Percentiles rank a stretch among this genome's conserved stretches.
Evolutionary conservation across 2,888 invertebrate genomes (phyloP).

Genomic region (Alitta virens): DNA sequence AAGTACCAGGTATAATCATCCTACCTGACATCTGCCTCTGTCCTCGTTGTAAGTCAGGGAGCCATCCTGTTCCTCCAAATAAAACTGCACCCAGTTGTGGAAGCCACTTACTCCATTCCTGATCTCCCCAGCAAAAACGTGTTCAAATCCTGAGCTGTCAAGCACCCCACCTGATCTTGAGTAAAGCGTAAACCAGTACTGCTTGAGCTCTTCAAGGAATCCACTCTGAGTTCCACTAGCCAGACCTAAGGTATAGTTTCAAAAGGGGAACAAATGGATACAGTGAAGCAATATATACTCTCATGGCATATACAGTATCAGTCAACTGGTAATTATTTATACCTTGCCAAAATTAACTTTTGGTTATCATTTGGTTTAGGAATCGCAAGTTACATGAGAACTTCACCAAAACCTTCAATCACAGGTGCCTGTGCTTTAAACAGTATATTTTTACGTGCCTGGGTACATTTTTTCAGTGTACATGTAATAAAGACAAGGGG

Average conservation of each 20-base stretch:
- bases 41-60: conserved; percentile 6
- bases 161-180: conserved; percentile 63
- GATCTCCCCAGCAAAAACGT: conserved; percentile 84
- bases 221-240: not conserved
- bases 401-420: too few relatives aligned
- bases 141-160: conserved; percentile 90
- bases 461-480: too few relatives aligned
- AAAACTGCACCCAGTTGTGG: conserved; percentile 89
- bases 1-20: conserved; percentile 3
- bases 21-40: conserved; percentile 4
- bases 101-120: conserved; percentile 78
- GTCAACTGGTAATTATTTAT: too few relatives aligned
- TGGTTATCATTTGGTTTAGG: too few relatives aligned
- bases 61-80: conserved; percentile 67
- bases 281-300: too few relatives aligned
- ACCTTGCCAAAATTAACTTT: too few relatives aligned
- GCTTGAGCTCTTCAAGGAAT: conserved; percentile 49
- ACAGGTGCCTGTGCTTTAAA: too few relatives aligned
- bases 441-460: too few relatives aligned
- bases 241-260: conserved; percentile 7
- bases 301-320: too few relatives aligned
- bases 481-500: too few relatives aligned
- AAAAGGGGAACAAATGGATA: not conserved
- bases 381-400: too few relatives aligned
- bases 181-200: conserved; percentile 69